Base-by-base conservation (phyloP, 2,113 vertebrate species). In the Rhagologus leucostigma region DNA sequence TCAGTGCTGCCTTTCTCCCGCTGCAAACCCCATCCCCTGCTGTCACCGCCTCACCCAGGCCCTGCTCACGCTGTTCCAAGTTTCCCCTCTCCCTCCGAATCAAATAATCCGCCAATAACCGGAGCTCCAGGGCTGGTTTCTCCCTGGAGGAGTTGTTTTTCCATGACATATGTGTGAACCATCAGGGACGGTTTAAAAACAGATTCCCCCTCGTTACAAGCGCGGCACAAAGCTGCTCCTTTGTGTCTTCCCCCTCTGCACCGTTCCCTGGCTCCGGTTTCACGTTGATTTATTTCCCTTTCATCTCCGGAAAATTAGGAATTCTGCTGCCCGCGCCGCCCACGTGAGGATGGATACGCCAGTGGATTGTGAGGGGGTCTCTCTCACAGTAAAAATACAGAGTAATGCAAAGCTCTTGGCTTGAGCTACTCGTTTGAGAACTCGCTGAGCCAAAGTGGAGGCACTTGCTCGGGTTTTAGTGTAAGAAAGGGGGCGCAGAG, bases 241-340 rank as follows among this genome's bases (percentile, higher is more conserved):
- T 73, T 84, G 59, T 15, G 20, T 26, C 47, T 44, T n/a, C 53
- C 13, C 79, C 41, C 19, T 19, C 53, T 4, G 9, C 14, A 5
- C 55, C 6, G 0, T 7, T 59, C 52, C 57, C 79, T 22, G 74
- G 80, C 77, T 87, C 75, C 0, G 1, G 3, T 59, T 67, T 77
- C 68, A 49, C 5, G 0, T 50, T 85, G 85, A 96, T 85, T 78
- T 89, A 96, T 95, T 75, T 73, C 83, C 79, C 74, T 86, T 94
- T 79, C 73, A 83, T 69, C 82, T 32, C 41, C 53, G 91, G 79
- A 80, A 96, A 95, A 57, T 68, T 1, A 16, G 60, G 70, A 75
- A 65, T 91, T 50, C 69, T 68, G 63, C 74, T 56, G 77, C 29
- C 85, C 67, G 59, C 11, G 10, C 29, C 30, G 23, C 65, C 77